Evolutionary conservation across 2,888 invertebrate species (phyloP), one percentile per base, ranked within the genome.

Genomic region (Ptilodon capucinus): DNA sequence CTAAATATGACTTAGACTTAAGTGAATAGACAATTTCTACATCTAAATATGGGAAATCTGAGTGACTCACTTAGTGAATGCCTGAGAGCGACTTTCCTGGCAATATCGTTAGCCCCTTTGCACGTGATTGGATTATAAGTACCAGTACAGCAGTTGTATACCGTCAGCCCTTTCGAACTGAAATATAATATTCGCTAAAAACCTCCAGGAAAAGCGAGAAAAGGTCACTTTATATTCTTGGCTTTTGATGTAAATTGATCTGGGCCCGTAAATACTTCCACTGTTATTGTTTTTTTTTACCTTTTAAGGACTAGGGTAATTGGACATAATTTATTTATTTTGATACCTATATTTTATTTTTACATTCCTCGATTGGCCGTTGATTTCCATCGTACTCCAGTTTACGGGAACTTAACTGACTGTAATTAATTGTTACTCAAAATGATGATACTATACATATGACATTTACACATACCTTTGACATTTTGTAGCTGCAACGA

Each of bases 71-170:
- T 64, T 39, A 68, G 54, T 41, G 64, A 66, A 42, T 68, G 41
- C 51, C 68, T 71, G 6, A 58, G 17, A 2, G 68, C 55, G 19
- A 67, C 56, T 44, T 54, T 61, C 9, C 60, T 60, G 3, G 59
- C 47, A 0, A 64, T 59, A 0, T 30, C 25, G 6, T 47, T 42
- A 4, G 72, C 46, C 28, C 42, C 40, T 34, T 54, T 54, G 21
- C 62, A 48, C 2, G 56, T 68, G 4, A 79, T 54, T 1, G 80
- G 76, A 39, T 80, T 80, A 7, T 65, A 66, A 0, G 48, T 48
- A 17, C 76, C 73, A 0, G 68, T 72, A 30, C 76, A 71, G 42
- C 68, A 69, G 30, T 77, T 77, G 40, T 71, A 80, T 0, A 80
- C 75, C 44, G 60, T 57, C 0, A 71, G 50, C 30, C 73, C 52